phyloP scores from a whole-genome alignment of 2,888 invertebrate genomes.

The Agrochola litura region DNA sequence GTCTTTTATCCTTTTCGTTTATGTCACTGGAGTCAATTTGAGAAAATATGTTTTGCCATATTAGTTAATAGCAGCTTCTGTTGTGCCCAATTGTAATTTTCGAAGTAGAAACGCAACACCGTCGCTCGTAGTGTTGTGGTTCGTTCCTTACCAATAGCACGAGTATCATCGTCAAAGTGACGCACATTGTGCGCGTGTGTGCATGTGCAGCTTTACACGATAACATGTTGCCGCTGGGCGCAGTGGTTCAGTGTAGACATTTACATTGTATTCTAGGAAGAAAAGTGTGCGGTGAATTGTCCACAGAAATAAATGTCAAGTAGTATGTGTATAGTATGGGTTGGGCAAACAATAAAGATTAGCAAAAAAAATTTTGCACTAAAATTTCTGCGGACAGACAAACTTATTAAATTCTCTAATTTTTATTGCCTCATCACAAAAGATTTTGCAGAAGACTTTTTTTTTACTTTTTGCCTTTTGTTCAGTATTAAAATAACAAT shows the following conservation, averaged over 20 bases:
- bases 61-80: background rate
- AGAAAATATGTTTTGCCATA: no score
- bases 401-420: background rate
- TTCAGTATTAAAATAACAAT: background rate
- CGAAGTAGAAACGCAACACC: background rate
- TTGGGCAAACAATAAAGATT: no score
- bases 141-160: no score
- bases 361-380: no score
- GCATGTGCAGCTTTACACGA: no score
- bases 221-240: background rate
- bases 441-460: background rate
- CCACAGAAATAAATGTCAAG: background rate
- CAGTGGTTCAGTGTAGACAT: background rate
- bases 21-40: no score
- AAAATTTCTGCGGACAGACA: background rate
- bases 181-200: no score
- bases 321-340: no score
- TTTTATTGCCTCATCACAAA: background rate
- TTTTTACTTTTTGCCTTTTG: background rate
- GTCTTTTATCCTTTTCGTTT: no score
- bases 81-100: background rate
- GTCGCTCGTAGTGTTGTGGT: background rate
- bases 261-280: background rate
- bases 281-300: background rate
- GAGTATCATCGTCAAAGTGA: no score